Evolutionary conservation across 2,113 vertebrate species (phyloP).

Genomic region (Ramphastos sulfuratus): DNA sequence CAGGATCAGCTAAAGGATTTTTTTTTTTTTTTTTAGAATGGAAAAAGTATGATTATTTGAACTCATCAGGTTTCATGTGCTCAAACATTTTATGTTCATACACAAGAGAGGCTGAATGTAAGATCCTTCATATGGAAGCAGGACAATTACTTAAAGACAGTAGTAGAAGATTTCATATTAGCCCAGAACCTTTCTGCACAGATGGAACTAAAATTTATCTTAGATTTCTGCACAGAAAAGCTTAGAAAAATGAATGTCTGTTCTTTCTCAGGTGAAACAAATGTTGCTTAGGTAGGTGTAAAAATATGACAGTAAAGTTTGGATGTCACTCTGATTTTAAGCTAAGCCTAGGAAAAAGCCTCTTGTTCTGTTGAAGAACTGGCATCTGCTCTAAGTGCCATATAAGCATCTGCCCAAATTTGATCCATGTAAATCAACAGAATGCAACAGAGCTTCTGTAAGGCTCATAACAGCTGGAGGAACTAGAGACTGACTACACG

Average conservation of each 20-base stretch:
- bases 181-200: background rate
- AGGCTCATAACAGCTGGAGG: too few species aligned
- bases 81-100: background rate
- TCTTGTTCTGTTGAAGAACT: background rate
- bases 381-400: background rate
- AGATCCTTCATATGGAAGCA: background rate
- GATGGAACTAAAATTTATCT: background rate
- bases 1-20: background rate
- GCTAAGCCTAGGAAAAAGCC: background rate
- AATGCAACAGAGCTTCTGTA: background rate
- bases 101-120: background rate
- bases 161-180: background rate
- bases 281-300: background rate
- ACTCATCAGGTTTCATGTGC: background rate
- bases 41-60: background rate
- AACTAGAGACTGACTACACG: fast-evolving
- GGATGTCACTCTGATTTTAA: background rate
- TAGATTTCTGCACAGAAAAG: background rate
- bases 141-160: background rate
- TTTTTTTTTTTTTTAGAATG: background rate
- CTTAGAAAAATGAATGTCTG: background rate
- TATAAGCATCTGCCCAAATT: background rate
- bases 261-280: background rate
- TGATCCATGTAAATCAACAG: background rate
- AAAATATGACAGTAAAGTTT: background rate